A percentile compares a stretch with the other conserved stretches of the same genome.
Conservation (phyloP, 2,797 vertebrate genomes). For the Sylvia borin region DNA sequence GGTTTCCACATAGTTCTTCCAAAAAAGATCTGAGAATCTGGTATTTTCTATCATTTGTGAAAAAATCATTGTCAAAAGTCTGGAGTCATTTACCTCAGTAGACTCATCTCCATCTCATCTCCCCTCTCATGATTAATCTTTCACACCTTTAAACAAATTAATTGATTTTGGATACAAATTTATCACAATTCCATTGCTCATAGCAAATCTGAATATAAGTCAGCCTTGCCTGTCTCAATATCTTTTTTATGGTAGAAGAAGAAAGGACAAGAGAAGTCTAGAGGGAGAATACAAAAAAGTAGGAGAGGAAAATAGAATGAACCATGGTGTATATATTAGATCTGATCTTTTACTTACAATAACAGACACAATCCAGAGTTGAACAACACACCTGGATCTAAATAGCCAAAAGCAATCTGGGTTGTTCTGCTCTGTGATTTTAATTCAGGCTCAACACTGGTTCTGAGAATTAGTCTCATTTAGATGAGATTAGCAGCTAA, state of each 20-base stretch:
- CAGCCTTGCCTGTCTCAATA: neutral
- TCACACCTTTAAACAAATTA: neutral
- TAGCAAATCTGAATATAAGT: neutral
- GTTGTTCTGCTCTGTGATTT: neutral
- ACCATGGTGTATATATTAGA: neutral
- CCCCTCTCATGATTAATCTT: neutral
- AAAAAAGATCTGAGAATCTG: neutral
- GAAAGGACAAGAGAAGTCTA: neutral
- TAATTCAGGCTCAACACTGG: neutral
- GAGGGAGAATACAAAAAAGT: neutral
- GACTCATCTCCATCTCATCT: neutral
- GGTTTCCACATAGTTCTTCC: neutral
- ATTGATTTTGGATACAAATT: slow-evolving; percentile 2
- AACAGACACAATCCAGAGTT: neutral
- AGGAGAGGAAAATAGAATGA: neutral
- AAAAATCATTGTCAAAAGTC: neutral
- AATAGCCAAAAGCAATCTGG: neutral
- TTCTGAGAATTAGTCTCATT: slow-evolving; percentile 2
- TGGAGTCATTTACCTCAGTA: neutral
- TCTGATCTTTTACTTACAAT: neutral
- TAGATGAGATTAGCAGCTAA: neutral
- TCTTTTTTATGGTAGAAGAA: neutral
- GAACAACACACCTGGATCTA: neutral
- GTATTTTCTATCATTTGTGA: neutral
- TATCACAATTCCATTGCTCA: neutral